Base-by-base conservation (phyloP, 2,797 vertebrate genomes). In the Melanotaenia nigrans region DNA sequence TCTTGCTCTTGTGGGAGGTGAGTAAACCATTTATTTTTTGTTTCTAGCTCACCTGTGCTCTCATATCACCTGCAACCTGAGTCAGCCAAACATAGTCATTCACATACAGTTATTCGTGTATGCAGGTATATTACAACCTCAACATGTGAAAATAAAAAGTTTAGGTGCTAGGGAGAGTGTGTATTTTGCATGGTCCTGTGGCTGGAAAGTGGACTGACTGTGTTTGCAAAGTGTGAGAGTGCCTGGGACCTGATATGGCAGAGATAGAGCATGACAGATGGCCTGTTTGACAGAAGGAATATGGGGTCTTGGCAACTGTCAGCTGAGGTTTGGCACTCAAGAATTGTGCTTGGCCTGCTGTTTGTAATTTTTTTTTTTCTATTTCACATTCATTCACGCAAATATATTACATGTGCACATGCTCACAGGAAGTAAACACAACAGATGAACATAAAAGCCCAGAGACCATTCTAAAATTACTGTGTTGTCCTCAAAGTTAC, bases 261-360 rank as follows among this genome's bases (percentile, higher is more conserved):
- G 66, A 73, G 65, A 75, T 74, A 63, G 61, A 49, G 68, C 57
- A 42, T 81, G 83, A 91, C 82, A 87, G 89, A 92, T 90, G 85
- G 86, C 42, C 59, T 61, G 79, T 85, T 89, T 84, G 73, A 81
- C 68, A 77, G 63, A 81, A 69, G 72, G 86, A 87, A 89, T 88
- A 71, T 65, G 51, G 78, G 84, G 71, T 69, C 65, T 84, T 32
- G 5, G 62, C 71, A 61, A 25, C 38, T 54, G 69, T 85, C 58
- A 81, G 47, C 68, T 71, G 62, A 76, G 79, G 68, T 82, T 82
- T 86, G 82, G 84, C 81, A 79, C 45, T 20, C 68, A 75, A 78
- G 62, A n/a, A 11, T 30, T 61, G 55, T 33, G 36, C 59, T 73
- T 71, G 81, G 77, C 74, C 57, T 74, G 65, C 68, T 79, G 74